Evolutionary conservation across 1,140 invertebrate genomes (phyloP).

Genomic region (Fragariocoptes setiger): DNA sequence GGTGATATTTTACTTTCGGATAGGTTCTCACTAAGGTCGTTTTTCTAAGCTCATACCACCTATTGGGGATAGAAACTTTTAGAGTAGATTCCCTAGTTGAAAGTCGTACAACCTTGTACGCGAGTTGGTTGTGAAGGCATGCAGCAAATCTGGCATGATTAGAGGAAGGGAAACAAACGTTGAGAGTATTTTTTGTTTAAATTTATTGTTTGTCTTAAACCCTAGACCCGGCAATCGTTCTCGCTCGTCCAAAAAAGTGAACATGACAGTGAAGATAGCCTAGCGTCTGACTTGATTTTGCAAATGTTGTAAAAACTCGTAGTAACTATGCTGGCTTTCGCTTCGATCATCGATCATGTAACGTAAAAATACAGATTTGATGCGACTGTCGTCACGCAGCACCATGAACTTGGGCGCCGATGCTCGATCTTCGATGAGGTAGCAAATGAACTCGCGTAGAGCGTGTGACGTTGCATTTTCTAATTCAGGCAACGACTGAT

Average conservation of each 20-base stretch:
- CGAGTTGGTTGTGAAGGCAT: too few species aligned
- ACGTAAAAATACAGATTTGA: slow-evolving; percentile 45
- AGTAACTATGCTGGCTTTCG: slow-evolving; percentile 72
- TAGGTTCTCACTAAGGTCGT: too few species aligned
- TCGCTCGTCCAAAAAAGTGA: neutral
- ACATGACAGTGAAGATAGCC: neutral
- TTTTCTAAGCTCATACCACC: too few species aligned
- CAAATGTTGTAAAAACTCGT: slow-evolving; percentile 88
- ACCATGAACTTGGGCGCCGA: slow-evolving; percentile 40
- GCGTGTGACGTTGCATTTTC: slow-evolving; percentile 37
- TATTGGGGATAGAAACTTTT: too few species aligned
- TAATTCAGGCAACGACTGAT: slow-evolving; percentile 29
- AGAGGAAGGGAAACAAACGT: too few species aligned
- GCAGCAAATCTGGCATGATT: too few species aligned
- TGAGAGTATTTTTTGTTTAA: too few species aligned
- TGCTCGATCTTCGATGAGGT: slow-evolving; percentile 51
- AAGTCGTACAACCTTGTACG: too few species aligned
- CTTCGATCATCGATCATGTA: slow-evolving; percentile 69
- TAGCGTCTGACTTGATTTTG: slow-evolving; percentile 40
- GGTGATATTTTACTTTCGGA: too few species aligned
- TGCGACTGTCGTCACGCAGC: slow-evolving; percentile 64
- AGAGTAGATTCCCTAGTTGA: too few species aligned
- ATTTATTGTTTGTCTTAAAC: too few species aligned
- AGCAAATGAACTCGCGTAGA: slow-evolving; percentile 43
- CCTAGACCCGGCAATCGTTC: too few species aligned